These are phyloP conservation scores for Chloroceryle amazona DNA, from an alignment of 2,797 vertebrate genomes.

Conservation along the genomic window DNA sequence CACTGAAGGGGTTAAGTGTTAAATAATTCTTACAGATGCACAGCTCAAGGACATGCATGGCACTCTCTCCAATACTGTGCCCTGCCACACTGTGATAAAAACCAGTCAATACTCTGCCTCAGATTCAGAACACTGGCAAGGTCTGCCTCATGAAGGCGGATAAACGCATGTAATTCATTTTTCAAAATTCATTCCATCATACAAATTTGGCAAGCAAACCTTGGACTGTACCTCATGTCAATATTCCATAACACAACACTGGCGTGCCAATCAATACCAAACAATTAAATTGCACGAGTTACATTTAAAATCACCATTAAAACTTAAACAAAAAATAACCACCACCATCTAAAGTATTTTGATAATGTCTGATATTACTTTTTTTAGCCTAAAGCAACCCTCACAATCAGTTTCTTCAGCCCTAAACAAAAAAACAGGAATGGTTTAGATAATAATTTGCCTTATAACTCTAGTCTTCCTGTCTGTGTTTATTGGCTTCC, in stretches of 20 bases:
- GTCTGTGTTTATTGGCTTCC: constrained; percentile 17
- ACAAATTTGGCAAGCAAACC: neutral
- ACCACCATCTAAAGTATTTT: neutral
- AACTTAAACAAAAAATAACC: neutral
- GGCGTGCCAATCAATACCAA: neutral
- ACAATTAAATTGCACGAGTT: neutral
- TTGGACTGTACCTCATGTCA: neutral
- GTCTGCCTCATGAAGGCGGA: neutral
- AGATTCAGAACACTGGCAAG: neutral
- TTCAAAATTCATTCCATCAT: neutral
- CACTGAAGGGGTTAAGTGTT: neutral
- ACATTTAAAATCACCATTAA: neutral
- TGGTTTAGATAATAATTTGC: neutral
- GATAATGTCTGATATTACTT: neutral
- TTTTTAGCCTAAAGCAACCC: neutral
- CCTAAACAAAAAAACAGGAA: neutral
- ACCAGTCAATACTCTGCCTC: neutral
- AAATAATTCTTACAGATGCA: neutral
- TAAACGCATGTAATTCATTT: neutral
- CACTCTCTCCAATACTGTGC: neutral
- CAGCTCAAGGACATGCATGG: neutral
- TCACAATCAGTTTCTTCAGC: neutral
- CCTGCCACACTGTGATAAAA: neutral
- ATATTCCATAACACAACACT: neutral
- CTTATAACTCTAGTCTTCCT: neutral